Evolutionary conservation across 2,888 invertebrate species (phyloP), one percentile per base, ranked within the genome.

Genomic region (Nematopogon swammerdamellus): DNA sequence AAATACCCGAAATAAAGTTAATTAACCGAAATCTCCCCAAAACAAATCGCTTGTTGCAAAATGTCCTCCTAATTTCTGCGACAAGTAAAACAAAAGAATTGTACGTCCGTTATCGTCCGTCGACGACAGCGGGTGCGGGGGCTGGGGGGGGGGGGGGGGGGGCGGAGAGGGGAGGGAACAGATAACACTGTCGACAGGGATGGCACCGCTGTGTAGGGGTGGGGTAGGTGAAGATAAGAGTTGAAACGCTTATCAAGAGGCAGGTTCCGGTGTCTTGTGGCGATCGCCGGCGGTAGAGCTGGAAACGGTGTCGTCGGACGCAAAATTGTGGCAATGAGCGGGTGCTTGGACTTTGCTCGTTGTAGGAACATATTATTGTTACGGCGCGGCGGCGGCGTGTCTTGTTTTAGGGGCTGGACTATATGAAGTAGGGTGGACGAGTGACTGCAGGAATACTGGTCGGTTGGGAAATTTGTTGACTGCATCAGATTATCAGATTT

Each of bases 11-110:
- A 79, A 76, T 77, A 76, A 77, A 79, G 77, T 79, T 79, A 79
- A 79, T 79, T 79, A 79, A 77, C 75, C 75, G 76, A 17, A 8
- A 4, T 43, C 16, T 43, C 43, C 6, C n/a, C 43, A 14, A 43
- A 43, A 43, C 4, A 11, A 17, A 43, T 77, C 77, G 77, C 77
- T 77, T 74, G 75, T 73, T 61, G 63, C 70, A 73, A 71, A 75
- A 75, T 76, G 75, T 45, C 75, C 75, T n/a, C 72, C 76, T 79
- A 79, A 79, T 79, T 79, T 79, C 76, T 76, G 77, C 73, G 79
- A 77, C 77, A 76, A 77, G 76, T 74, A 75, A 77, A 77, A 79
- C 79, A 77, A 77, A 74, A 77, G 76, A 77, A 76, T 76, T 77
- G 72, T 68, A 64, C 57, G 68, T 67, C 63, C 66, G 63, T 52